Conservation (phyloP, 2,888 invertebrate genomes). For the Torymus texanus region DNA sequence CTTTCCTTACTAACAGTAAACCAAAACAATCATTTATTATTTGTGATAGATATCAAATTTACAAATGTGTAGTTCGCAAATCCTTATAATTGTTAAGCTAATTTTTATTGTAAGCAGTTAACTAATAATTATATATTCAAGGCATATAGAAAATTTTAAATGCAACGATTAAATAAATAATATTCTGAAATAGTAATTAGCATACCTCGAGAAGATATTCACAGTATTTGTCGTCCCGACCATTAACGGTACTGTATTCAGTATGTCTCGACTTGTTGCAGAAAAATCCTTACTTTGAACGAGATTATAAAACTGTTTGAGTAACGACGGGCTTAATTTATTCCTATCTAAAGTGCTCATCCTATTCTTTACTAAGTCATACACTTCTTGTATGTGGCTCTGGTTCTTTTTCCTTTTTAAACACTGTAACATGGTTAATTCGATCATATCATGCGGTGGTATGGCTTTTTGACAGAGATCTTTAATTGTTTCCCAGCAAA, state of each 20-base stretch:
- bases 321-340: constrained; percentile 27
- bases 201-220: constrained; percentile 20
- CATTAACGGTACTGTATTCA: constrained; percentile 16
- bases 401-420: constrained; percentile 45
- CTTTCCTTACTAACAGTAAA: neutral
- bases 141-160: neutral
- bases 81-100: too few relatives aligned
- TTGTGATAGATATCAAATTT: too few relatives aligned
- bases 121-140: neutral
- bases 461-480: constrained; percentile 49
- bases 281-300: constrained; percentile 1
- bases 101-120: neutral
- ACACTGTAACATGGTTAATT: constrained; percentile 60
- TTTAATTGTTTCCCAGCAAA: constrained; percentile 59
- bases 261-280: neutral
- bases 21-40: neutral
- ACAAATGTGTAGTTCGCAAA: too few relatives aligned
- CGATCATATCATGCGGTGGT: constrained; percentile 41
- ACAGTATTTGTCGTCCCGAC: neutral
- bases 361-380: constrained; percentile 54
- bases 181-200: too few relatives aligned
- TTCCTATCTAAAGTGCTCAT: constrained; percentile 24
- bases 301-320: constrained; percentile 25
- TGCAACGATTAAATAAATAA: too few relatives aligned
- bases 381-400: constrained; percentile 58